These are phyloP conservation scores for Columba janthina DNA, from an alignment of 2,113 vertebrate genomes.

Conservation along the genomic window DNA sequence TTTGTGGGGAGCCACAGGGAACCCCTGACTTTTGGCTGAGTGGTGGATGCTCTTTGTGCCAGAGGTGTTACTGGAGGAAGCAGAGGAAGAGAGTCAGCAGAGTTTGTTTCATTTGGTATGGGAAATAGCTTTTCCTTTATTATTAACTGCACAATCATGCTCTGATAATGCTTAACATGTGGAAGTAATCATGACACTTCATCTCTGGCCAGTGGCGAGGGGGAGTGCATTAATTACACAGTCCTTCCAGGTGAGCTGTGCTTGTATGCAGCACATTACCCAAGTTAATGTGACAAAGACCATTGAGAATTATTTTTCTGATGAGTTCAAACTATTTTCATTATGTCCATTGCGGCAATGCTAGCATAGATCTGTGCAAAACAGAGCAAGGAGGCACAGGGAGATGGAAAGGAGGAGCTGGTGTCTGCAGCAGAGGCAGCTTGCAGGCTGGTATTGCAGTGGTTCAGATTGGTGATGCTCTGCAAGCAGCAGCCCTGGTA, in stretches of 20 bases:
- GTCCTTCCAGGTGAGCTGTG: not conserved
- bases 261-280: not conserved
- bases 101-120: not conserved
- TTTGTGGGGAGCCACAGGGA: not conserved
- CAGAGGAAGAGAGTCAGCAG: not conserved
- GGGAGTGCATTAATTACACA: not conserved
- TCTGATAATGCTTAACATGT: not conserved
- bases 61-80: not conserved
- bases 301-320: not conserved
- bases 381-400: rapidly evolving
- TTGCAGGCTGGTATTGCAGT: rapidly evolving
- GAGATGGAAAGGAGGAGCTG: not conserved
- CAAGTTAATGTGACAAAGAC: not conserved
- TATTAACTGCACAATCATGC: not conserved
- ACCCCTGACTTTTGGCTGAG: not conserved
- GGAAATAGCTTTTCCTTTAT: not conserved
- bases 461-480: rapidly evolving
- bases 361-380: not conserved
- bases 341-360: rapidly evolving
- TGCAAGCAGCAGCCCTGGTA: not conserved
- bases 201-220: not conserved
- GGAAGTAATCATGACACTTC: not conserved
- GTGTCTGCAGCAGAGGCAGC: no score
- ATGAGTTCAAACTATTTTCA: not conserved
- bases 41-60: not conserved